Base-by-base conservation (phyloP, 2,888 invertebrate genomes). In the Hypomecis punctinalis region DNA sequence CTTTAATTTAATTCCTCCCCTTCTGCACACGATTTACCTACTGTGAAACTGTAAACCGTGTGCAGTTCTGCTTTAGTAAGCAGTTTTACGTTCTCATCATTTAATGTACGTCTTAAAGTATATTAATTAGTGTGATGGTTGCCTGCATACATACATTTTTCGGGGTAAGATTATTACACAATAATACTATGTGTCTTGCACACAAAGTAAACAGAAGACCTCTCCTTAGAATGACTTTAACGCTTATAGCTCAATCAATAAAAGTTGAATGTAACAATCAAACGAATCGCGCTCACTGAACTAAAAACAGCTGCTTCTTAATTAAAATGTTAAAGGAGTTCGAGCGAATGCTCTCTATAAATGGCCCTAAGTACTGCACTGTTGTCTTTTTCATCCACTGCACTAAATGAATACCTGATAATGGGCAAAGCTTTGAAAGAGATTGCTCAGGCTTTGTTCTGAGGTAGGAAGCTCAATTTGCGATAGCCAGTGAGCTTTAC, bases 401-500 rank as follows among this genome's bases (percentile, higher is more conserved):
- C 45, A 43, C 58, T 42, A 42, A 53, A 53, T 48, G 40, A 35
- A 56, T 56, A 40, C 56, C 47, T 57, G 48, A 61, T 61, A 54
- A 64, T 46, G 51, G 46, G 6, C 36, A 47, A 42, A 43, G 57
- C 51, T 37, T 43, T 56, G 39, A 45, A 51, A 62, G 46, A 33
- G 42, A 48, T 43, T 47, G 56, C 56, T 6, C 11, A 7, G 36
- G 51, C 43, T 51, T 55, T 55, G 48, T 54, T 45, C 35, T 13
- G 49, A 55, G 47, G 40, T 23, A 47, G 39, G n/a, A 56, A 43
- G 43, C 52, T 53, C 37, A 46, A 39, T 33, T 56, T 48, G 10
- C 56, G 47, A 39, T 47, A 47, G 10, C 37, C 42, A 35, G 39
- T 10, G 42, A 13, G 7, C 35, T 54, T 11, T 6, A 10, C 5